Base-by-base conservation (phyloP, 2,888 invertebrate species). In the Nemoura dubitans region DNA sequence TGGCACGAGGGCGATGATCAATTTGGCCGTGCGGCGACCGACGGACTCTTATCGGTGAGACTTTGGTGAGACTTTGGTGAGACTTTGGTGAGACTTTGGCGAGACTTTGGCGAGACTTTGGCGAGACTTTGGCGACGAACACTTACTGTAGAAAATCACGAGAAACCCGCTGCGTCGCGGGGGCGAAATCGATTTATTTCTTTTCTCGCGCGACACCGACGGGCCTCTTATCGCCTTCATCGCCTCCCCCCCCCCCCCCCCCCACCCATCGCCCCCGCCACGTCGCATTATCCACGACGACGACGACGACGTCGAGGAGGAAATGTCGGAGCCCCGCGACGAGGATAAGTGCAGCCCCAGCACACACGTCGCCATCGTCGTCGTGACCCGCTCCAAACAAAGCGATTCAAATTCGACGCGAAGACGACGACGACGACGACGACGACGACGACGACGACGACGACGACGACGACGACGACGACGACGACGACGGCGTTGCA, bases 261-360 rank as follows among this genome's bases (percentile, higher is more conserved):
- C 59, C 59, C 16, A 36, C 36, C 36, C 59, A 2, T 2, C 59
- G 16, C 59, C 59, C 59, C 59, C 59, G 59, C 59, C 16, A 6
- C 36, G 5, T 10, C 59, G 21, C 59, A 78, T 21, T 78, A 26
- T 78, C 78, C 27, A 5, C 25, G 76, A 3, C 76, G n/a, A n/a
- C n/a, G n/a, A n/a, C n/a, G n/a, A n/a, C n/a, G n/a, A n/a, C n/a
- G n/a, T n/a, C n/a, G 76, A 7, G 16, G 28, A 78, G 78, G 78
- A 78, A 78, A 78, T 26, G 78, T 78, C 78, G 78, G 16, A 26
- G 25, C 26, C 78, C n/a, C n/a, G n/a, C 28, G 27, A 27, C n/a
- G 78, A 78, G 78, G 26, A 78, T 78, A 78, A 78, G 78, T 78
- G 78, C 78, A 78, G n/a, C n/a, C 78, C 27, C 14, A 6, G 36